phyloP scores from a whole-genome alignment of 2,113 vertebrate genomes.

The Diadophis punctatus region DNA sequence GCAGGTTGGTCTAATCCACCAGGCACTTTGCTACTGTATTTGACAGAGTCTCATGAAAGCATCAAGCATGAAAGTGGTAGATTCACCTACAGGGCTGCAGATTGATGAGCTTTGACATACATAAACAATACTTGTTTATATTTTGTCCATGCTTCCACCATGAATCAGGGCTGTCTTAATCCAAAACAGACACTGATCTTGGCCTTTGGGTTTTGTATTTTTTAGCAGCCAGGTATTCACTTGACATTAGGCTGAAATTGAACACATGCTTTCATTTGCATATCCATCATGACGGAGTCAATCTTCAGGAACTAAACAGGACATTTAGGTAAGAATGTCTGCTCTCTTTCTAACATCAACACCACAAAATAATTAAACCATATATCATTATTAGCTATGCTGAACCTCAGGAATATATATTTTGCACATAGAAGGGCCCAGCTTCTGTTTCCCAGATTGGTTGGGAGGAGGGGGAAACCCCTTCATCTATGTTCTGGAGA shows the following conservation, averaged over 20 bases:
- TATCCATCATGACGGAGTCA: not conserved
- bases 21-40: not conserved
- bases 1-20: not conserved
- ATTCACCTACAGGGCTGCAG: not conserved
- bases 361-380: not conserved
- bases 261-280: constrained; percentile 12
- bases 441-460: not conserved
- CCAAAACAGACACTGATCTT: not conserved
- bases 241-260: constrained; percentile 15
- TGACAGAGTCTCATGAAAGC: not conserved
- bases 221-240: not conserved
- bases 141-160: not conserved
- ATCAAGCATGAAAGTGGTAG: not conserved
- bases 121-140: not conserved
- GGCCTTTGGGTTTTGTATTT: not conserved
- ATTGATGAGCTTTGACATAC: not conserved
- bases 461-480: not conserved
- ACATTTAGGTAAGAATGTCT: constrained; percentile 1
- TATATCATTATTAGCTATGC: not conserved
- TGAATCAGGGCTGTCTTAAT: not conserved
- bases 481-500: not conserved
- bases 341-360: not conserved
- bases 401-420: not conserved
- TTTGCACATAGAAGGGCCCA: not conserved
- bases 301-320: constrained; percentile 5